Evolutionary conservation across 2,113 vertebrate genomes (phyloP).

Genomic region (Phoenicopterus ruber): DNA sequence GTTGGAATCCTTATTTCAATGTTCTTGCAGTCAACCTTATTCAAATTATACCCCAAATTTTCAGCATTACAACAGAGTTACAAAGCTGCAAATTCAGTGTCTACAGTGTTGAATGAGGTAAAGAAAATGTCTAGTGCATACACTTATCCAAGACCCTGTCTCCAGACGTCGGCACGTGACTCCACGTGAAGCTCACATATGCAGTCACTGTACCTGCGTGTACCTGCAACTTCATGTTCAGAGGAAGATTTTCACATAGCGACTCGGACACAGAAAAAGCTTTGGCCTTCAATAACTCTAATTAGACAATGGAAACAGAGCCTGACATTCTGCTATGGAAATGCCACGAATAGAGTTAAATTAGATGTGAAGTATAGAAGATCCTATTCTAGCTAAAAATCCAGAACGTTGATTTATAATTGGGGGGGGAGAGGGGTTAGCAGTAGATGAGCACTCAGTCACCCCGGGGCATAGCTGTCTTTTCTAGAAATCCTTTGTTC

Average conservation of each 20-base stretch:
- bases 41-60: not conserved
- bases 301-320: not conserved
- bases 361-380: not conserved
- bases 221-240: not conserved
- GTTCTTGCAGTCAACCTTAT: not conserved
- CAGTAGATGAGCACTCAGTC: not conserved
- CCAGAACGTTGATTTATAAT: not conserved
- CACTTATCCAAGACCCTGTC: not conserved
- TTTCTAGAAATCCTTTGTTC: conserved; percentile 4
- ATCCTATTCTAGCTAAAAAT: not conserved
- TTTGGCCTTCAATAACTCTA: not conserved
- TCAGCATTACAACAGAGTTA: not conserved
- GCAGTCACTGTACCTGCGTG: not conserved
- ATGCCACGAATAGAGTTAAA: not conserved
- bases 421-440: not conserved
- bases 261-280: not conserved
- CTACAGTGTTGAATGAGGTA: not conserved
- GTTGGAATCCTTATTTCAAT: not conserved
- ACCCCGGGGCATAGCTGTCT: not conserved
- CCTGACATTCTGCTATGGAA: not conserved
- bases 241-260: not conserved
- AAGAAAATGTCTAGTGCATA: not conserved
- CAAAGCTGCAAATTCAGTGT: not conserved
- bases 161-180: not conserved
- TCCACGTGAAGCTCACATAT: not conserved